phyloP scores from a whole-genome alignment of 64 coral and sea anemone genomes.

The Montipora capricornis region DNA sequence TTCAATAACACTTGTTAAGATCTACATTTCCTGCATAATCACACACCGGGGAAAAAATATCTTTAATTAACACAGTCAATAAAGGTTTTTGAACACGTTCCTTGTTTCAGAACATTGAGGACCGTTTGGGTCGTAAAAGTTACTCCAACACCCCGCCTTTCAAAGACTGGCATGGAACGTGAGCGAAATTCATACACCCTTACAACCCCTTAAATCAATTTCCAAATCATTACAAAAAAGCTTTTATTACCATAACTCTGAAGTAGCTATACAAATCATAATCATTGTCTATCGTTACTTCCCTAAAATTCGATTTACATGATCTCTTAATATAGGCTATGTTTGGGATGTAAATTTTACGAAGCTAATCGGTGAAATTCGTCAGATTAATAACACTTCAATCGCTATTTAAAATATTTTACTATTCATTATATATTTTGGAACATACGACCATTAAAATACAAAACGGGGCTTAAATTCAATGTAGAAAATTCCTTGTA shows the following conservation, averaged over 20 bases:
- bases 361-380: neutral
- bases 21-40: too few relatives aligned
- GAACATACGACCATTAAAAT: constrained; percentile 33
- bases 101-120: too few relatives aligned
- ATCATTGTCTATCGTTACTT: neutral
- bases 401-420: neutral
- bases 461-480: neutral
- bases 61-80: too few relatives aligned
- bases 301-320: neutral
- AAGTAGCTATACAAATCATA: neutral
- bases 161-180: too few relatives aligned
- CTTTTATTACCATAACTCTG: neutral
- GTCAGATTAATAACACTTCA: neutral
- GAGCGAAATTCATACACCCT: too few relatives aligned
- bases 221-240: too few relatives aligned
- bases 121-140: too few relatives aligned
- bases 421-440: constrained; percentile 19
- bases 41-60: too few relatives aligned
- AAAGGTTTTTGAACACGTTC: too few relatives aligned
- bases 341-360: neutral
- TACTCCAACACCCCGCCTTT: too few relatives aligned
- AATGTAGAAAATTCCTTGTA: neutral
- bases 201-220: too few relatives aligned
- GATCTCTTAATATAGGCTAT: neutral
- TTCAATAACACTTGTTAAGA: too few relatives aligned